Conservation (phyloP, 2,888 invertebrate species). For the Megaustenia siamemsis region DNA sequence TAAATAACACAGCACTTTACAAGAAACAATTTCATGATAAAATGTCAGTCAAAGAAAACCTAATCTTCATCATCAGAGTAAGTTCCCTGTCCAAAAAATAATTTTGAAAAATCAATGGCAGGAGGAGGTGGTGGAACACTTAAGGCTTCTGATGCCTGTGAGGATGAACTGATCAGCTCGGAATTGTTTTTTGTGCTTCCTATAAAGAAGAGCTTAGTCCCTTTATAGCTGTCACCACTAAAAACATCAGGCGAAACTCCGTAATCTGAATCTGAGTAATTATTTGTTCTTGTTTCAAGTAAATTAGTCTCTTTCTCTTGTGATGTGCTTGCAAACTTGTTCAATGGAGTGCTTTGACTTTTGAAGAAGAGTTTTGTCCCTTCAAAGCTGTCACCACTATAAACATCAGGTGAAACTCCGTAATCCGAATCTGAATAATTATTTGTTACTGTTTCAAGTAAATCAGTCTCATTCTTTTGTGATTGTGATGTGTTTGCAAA, state of each 20-base stretch:
- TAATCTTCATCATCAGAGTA: not conserved
- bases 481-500: not conserved
- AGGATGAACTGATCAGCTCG: not conserved
- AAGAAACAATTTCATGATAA: too few species aligned
- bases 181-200: not conserved
- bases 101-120: constrained; percentile 15
- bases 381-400: not conserved
- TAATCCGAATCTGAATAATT: not conserved
- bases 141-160: too few species aligned
- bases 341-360: too few species aligned
- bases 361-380: not conserved
- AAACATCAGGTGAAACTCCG: not conserved
- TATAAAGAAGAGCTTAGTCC: too few species aligned
- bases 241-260: too few species aligned
- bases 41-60: too few species aligned
- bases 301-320: too few species aligned
- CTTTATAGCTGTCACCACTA: too few species aligned
- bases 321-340: too few species aligned
- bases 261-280: too few species aligned
- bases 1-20: too few species aligned
- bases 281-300: too few species aligned
- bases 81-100: constrained; percentile 1
- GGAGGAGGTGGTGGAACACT: not conserved
- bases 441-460: not conserved
- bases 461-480: not conserved